Percentiles rank a stretch among this genome's conserved stretches.
phyloP scores from a whole-genome alignment of 1,140 invertebrate genomes.

The Leptopilina clavipes region DNA sequence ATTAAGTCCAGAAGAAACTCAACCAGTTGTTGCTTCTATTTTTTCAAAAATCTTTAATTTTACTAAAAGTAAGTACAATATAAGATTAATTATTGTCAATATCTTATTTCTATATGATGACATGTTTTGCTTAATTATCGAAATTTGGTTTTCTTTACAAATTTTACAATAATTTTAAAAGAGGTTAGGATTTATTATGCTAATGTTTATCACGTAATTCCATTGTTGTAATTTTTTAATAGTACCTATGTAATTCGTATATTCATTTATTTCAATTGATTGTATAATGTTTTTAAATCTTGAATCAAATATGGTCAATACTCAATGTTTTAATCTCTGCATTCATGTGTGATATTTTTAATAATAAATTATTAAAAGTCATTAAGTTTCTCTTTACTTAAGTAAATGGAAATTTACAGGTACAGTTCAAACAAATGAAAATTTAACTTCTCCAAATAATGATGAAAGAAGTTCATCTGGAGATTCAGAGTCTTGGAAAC shows the following conservation, averaged over 20 bases:
- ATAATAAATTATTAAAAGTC: too few relatives aligned
- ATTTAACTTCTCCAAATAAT: constrained; percentile 57
- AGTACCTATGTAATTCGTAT: background rate
- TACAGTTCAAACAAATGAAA: constrained; percentile 31
- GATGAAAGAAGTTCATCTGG: constrained; percentile 66
- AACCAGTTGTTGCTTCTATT: constrained; percentile 76
- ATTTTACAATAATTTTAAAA: too few relatives aligned
- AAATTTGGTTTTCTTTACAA: background rate
- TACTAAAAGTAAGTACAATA: constrained; percentile 61
- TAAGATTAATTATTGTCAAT: background rate
- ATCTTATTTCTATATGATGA: background rate
- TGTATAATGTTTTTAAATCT: background rate
- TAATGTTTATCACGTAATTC: background rate
- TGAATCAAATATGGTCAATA: too few relatives aligned
- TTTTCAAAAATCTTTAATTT: constrained; percentile 79
- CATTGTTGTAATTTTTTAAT: background rate
- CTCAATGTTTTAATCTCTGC: too few relatives aligned
- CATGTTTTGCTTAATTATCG: constrained; percentile 22
- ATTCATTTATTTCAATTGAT: background rate
- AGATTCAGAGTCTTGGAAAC: constrained; percentile 68
- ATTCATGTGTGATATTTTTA: too few relatives aligned
- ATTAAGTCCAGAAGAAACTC: constrained; percentile 79
- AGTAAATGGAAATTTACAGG: constrained; percentile 25
- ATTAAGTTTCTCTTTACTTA: too few relatives aligned
- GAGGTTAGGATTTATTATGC: background rate